A percentile compares a stretch with the other conserved stretches of the same genome.
These are phyloP conservation scores for Struthio camelus DNA, from an alignment of 2,113 vertebrate genomes.

Conservation along the genomic window DNA sequence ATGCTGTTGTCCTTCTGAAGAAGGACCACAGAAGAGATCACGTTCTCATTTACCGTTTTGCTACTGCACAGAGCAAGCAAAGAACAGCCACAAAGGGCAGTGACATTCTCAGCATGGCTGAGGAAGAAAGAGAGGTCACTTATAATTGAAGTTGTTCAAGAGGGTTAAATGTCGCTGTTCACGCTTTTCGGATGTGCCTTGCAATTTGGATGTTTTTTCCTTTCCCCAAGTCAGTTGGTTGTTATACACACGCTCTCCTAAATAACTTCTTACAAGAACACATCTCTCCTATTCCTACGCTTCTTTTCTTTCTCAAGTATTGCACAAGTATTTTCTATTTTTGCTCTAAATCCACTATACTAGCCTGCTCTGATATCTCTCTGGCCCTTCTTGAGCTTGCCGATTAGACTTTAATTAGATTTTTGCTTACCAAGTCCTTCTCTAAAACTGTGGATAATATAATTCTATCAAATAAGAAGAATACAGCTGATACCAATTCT, in stretches of 20 bases:
- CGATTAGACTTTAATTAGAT: neutral
- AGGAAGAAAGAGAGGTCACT: neutral
- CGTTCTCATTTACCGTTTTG: neutral
- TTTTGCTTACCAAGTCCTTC: neutral
- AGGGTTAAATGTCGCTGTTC: neutral
- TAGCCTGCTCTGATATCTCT: neutral
- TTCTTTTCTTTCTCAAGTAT: neutral
- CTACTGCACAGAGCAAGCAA: neutral
- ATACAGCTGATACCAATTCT: neutral
- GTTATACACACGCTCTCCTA: neutral
- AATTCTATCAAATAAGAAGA: neutral
- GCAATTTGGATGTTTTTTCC: neutral
- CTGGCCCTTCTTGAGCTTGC: neutral
- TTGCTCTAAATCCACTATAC: neutral
- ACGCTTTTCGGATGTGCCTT: accelerated
- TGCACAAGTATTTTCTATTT: neutral
- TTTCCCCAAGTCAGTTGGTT: neutral
- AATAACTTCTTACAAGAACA: neutral
- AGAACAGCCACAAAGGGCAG: neutral
- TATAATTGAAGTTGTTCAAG: neutral
- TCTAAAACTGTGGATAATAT: neutral
- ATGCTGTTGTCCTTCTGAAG: neutral
- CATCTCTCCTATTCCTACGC: neutral
- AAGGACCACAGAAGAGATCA: neutral
- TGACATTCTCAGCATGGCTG: neutral